Percentiles rank a stretch among this genome's conserved stretches.
Conservation (phyloP, 2,797 vertebrate species). For the Astyanax mexicanus region DNA sequence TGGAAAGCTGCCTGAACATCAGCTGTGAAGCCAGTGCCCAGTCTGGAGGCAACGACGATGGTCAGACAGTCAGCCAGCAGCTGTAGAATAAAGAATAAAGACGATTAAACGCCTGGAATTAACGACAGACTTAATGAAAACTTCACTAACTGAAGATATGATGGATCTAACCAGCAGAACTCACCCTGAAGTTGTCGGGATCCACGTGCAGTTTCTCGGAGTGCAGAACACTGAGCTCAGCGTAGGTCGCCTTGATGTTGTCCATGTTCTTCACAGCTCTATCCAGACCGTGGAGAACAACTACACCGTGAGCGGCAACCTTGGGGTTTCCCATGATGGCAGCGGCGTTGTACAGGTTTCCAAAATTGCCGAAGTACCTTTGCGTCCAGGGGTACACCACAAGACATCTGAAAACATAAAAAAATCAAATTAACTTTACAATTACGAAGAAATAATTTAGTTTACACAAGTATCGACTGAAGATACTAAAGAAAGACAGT, state of each 20-base stretch:
- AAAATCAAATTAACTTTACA: too few species aligned
- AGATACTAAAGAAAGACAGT: too few species aligned
- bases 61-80: constrained; percentile 64
- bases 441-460: too few species aligned
- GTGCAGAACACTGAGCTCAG: constrained; percentile 76
- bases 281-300: constrained; percentile 78
- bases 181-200: constrained; percentile 76
- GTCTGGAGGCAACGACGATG: constrained; percentile 67
- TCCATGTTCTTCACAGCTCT: constrained; percentile 82
- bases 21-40: constrained; percentile 66
- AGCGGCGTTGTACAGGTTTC: constrained; percentile 74
- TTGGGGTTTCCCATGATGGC: constrained; percentile 76
- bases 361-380: constrained; percentile 79
- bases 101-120: too few species aligned
- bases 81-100: constrained; percentile 22
- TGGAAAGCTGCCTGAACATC: constrained; percentile 74
- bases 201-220: constrained; percentile 83
- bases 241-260: constrained; percentile 72
- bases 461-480: too few species aligned
- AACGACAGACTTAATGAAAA: neutral
- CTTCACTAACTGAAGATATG: neutral
- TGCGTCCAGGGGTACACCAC: constrained; percentile 85
- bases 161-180: neutral
- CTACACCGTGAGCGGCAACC: constrained; percentile 77
- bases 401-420: constrained; percentile 70